Base-by-base conservation (phyloP, 2,113 vertebrate genomes). In the Redunca redunca region DNA sequence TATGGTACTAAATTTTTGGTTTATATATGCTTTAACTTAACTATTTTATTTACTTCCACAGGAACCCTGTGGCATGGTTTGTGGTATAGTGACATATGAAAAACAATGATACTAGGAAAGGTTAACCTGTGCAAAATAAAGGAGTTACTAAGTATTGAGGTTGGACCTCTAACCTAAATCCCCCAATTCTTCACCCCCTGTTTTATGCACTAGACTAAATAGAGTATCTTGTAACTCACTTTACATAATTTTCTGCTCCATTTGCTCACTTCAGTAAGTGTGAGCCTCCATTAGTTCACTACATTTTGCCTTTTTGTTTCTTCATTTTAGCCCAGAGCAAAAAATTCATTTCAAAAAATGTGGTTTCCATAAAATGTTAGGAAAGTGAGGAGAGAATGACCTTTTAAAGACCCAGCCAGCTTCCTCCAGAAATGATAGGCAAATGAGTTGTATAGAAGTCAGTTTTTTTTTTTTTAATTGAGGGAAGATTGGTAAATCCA, bases 241-340 rank as follows among this genome's bases (percentile, higher is more conserved):
- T 97, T 95, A 97, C 97, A 98, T 97, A 98, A 97, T 97, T 97
- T 98, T 98, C 50, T 97, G 94, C 88, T 97, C 95, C 94, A 97
- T 98, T 98, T 97, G 88, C 55, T 97, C 86, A 94, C 97, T 95
- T 91, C 92, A 93, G 82, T 95, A 97, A 97, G 95, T 97, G 93
- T 88, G 55, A 83, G 97, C 86, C 80, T 97, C 86, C 92, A 91
- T 98, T 97, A 97, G 77, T 90, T 96, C 62, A 84, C 82, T 81
- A 78, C 52, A 93, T 94, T 97, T 96, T 97, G n/a, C 91, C 82
- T 96, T 91, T 96, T 96, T 93, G 36, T 95, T 62, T 97, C 82
- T 98, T n/a, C n/a, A 60, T 94, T 97, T 97, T 98, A 95, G 86
- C 90, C 86, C 71, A 98, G 91, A 97, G 96, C 91, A 96, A 97